Evolutionary conservation across 2,888 invertebrate species (phyloP).

Genomic region (Brachyptera putata): DNA sequence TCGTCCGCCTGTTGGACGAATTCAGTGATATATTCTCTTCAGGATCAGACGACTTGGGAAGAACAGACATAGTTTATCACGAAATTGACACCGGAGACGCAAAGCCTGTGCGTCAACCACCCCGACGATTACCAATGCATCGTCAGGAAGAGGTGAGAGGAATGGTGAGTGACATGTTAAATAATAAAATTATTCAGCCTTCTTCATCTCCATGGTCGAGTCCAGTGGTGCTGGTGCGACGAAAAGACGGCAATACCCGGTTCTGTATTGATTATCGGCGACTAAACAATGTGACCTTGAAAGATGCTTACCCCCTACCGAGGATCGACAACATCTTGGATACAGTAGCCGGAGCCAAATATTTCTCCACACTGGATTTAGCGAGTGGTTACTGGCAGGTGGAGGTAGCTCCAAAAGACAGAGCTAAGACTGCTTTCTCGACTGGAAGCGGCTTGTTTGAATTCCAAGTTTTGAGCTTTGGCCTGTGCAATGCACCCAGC

Average conservation of each 20-base stretch:
- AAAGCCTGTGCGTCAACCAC: too few relatives aligned
- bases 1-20: neutral
- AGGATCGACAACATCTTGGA: neutral
- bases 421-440: neutral
- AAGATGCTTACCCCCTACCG: conserved; percentile 4
- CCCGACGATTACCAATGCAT: neutral
- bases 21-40: neutral
- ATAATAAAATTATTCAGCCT: neutral
- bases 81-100: neutral
- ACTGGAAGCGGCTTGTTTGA: neutral
- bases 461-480: neutral
- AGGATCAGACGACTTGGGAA: neutral
- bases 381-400: neutral
- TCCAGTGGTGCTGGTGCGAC: neutral
- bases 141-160: neutral
- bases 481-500: neutral
- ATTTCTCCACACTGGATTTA: conserved; percentile 5
- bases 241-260: neutral
- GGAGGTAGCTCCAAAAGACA: neutral
- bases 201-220: neutral
- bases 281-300: neutral
- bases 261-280: conserved; percentile 1
- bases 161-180: neutral
- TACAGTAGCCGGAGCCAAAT: neutral
- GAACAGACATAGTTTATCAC: neutral